Conservation (phyloP, 1,140 invertebrate genomes). For the Drosophila eugracilis region DNA sequence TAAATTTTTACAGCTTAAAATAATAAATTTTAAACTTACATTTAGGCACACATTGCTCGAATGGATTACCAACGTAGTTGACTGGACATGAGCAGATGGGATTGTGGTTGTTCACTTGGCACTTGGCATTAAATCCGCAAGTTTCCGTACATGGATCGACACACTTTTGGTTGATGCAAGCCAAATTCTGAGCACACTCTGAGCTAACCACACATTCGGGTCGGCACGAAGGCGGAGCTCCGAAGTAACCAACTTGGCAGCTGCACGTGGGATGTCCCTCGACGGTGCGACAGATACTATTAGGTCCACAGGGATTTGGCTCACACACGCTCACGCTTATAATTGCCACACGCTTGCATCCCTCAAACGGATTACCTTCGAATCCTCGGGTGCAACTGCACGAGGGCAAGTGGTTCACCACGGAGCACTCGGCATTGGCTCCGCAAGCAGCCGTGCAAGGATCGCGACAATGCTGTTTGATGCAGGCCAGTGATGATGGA, state of each 20-base stretch:
- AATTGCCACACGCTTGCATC: constrained; percentile 88
- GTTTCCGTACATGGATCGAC: constrained; percentile 92
- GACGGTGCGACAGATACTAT: constrained; percentile 90
- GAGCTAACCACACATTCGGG: constrained; percentile 92
- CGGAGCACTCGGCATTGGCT: constrained; percentile 90
- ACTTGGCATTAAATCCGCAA: constrained; percentile 92
- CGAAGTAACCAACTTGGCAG: constrained; percentile 90
- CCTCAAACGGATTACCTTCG: constrained; percentile 92
- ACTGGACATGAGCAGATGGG: constrained; percentile 93
- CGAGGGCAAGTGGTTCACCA: constrained; percentile 92
- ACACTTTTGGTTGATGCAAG: constrained; percentile 93
- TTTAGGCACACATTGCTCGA: constrained; percentile 90
- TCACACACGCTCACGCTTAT: constrained; percentile 89
- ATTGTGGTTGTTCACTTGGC: constrained; percentile 93
- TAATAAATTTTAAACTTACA: constrained; percentile 86
- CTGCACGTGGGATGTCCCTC: constrained; percentile 91
- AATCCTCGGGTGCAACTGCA: constrained; percentile 91
- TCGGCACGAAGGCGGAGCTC: constrained; percentile 90
- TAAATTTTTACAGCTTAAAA: neutral
- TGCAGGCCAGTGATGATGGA: constrained; percentile 90
- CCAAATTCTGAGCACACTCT: constrained; percentile 89
- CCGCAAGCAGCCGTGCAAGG: constrained; percentile 95
- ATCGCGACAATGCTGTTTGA: constrained; percentile 93
- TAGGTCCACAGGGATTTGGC: constrained; percentile 92
- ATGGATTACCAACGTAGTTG: constrained; percentile 92